Evolutionary conservation across 2,113 vertebrate species (phyloP).

Genomic region (human): DNA sequence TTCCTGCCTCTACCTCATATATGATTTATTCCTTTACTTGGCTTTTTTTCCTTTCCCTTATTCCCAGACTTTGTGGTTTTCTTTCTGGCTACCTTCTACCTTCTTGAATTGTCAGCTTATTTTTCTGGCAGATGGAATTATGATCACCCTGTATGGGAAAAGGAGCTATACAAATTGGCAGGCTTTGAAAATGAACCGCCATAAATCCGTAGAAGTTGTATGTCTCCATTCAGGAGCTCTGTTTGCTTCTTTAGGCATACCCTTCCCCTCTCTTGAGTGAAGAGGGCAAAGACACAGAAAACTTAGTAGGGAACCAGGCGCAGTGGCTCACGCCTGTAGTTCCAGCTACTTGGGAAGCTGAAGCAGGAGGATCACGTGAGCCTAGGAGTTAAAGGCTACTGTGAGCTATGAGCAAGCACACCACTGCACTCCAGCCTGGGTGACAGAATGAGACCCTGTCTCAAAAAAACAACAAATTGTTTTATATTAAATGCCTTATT

Average conservation of each 20-base stretch:
- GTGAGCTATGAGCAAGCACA: not conserved
- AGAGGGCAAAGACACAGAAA: not conserved
- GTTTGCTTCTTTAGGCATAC: not conserved
- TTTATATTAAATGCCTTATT: not conserved
- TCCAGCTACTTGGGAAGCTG: not conserved
- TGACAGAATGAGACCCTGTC: not conserved
- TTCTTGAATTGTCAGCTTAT: not conserved
- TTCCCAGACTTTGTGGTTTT: not conserved
- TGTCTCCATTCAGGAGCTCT: not conserved
- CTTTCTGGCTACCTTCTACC: not conserved
- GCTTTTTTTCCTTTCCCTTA: not conserved
- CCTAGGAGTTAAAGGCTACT: not conserved
- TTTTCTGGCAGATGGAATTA: not conserved
- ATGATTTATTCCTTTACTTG: not conserved
- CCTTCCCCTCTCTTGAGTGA: not conserved
- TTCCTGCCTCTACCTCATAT: not conserved
- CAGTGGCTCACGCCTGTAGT: not conserved
- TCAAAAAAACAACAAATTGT: not conserved
- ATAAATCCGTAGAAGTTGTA: not conserved
- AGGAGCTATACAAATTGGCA: not conserved
- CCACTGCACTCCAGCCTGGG: not conserved
- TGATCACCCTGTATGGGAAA: not conserved
- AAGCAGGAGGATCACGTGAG: not conserved
- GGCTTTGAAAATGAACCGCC: not conserved
- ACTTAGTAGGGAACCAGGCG: not conserved